Evolutionary conservation across 2,113 vertebrate genomes (phyloP).

Genomic region (Phainopepla nitens): DNA sequence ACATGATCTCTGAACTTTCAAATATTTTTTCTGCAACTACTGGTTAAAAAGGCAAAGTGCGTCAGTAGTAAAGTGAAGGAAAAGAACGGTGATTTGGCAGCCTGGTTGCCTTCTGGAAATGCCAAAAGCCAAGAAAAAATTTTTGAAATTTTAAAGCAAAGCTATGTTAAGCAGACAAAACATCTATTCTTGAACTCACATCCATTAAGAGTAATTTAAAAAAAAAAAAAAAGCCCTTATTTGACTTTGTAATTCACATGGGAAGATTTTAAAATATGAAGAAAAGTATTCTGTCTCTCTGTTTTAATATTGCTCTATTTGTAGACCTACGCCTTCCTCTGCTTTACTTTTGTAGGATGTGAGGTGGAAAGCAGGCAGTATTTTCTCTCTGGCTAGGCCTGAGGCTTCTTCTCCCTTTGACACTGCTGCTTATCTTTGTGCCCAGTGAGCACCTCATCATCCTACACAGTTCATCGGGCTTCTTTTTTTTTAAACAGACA

Average conservation of each 20-base stretch:
- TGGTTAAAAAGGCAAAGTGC: not conserved
- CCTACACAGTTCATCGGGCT: not conserved
- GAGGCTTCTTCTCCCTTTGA: not conserved
- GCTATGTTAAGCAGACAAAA: not conserved
- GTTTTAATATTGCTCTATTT: not conserved
- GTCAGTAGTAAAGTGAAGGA: not conserved
- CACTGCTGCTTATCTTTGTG: not conserved
- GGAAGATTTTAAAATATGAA: constrained; percentile 35
- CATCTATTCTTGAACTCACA: not conserved
- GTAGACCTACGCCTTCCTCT: not conserved
- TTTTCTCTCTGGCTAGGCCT: not conserved
- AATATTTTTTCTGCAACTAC: not conserved
- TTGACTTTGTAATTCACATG: not conserved
- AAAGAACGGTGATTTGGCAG: not conserved
- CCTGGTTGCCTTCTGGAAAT: not conserved
- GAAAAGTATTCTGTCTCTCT: not conserved
- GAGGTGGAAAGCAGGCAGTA: not conserved
- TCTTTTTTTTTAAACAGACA: not conserved
- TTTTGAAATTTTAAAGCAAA: not conserved
- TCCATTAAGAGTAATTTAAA: not conserved
- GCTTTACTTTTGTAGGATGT: not conserved
- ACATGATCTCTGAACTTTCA: constrained; percentile 33
- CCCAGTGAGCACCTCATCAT: not conserved
- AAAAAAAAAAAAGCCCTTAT: not conserved
- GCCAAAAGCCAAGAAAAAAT: not conserved